Conservation (phyloP, 2,888 invertebrate species). For the Scrobipalpa atriplicella region DNA sequence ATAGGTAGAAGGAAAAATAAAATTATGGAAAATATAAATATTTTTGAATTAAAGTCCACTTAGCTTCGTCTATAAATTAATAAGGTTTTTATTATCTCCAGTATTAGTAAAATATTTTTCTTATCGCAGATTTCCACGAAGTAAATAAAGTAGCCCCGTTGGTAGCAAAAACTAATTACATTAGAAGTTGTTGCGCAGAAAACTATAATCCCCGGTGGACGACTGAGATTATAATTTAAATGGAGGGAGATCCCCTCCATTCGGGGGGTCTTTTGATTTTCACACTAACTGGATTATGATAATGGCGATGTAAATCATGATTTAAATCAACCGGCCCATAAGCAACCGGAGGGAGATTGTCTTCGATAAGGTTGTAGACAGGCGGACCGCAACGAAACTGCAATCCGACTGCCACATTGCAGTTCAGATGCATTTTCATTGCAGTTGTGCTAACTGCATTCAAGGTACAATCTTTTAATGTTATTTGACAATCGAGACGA, state of each 20-base stretch:
- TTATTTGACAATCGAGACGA: no score
- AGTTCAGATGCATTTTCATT: no score
- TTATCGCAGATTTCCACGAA: background rate
- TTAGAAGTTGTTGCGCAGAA: slow-evolving; percentile 32
- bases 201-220: slow-evolving; percentile 53
- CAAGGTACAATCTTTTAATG: no score
- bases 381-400: no score
- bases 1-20: no score
- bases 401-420: no score
- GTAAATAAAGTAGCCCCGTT: background rate
- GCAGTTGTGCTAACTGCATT: no score
- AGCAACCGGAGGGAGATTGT: slow-evolving; percentile 27
- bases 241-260: slow-evolving; percentile 48
- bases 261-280: slow-evolving; percentile 56
- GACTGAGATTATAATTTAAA: slow-evolving; percentile 55
- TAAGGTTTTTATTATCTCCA: no score
- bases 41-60: no score
- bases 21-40: no score
- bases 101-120: background rate
- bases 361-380: background rate
- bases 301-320: slow-evolving; percentile 49
- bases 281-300: slow-evolving; percentile 60
- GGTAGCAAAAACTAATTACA: slow-evolving; percentile 16
- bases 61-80: no score
- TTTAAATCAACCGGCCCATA: slow-evolving; percentile 31